Base-by-base conservation (phyloP, 2,113 vertebrate species). In the Leptobrachium ailaonicum region DNA sequence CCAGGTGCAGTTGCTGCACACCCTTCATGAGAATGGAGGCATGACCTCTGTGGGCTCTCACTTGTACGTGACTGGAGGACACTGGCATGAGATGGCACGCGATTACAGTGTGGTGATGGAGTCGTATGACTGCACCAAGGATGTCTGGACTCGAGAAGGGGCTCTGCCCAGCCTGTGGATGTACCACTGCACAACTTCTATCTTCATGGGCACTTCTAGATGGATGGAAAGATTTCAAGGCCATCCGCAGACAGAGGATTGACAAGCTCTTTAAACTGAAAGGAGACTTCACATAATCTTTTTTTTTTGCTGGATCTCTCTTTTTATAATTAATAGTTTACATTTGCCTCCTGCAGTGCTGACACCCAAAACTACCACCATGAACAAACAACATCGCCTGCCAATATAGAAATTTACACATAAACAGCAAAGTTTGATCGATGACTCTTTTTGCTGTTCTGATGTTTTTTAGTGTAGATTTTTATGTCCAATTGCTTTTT, bases 81-180 rank as follows among this genome's bases (percentile, higher is more conserved):
- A 97, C 83, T 99, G 98, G 98, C 96, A 97, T 82, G 98, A 97
- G 4, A 95, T 99, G 94, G 96, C 96, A 0, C 96, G 96, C 0
- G 95, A 98, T 85, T 99, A 99, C 72, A 91, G 85, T 0, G 98
- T 99, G 53, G 96, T 98, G 79, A 95, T 99, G 91, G 98, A 99
- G 84, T 89, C 92, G 41, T 99, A 98, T 0, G 94, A 95, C 84
- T 90, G 91, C 0, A 1, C 82, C 0, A 89, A 89, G 43, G 90
- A 98, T 71, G 73, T 88, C 80, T 99, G 98, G 97, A 91, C 84
- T 0, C 83, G 93, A 58, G 95, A 95, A 20, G 89, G 95, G 4
- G 89, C 90, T 80, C 92, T 99, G 53, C 97, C 98, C 1, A 93
- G 94, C 68, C 93, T 95, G 67, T 99, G 98, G 98, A 93, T 97